Evolutionary conservation across 1,140 invertebrate species (phyloP), one percentile per base, ranked within the genome.

Genomic region (Cecropterus lyciades): DNA sequence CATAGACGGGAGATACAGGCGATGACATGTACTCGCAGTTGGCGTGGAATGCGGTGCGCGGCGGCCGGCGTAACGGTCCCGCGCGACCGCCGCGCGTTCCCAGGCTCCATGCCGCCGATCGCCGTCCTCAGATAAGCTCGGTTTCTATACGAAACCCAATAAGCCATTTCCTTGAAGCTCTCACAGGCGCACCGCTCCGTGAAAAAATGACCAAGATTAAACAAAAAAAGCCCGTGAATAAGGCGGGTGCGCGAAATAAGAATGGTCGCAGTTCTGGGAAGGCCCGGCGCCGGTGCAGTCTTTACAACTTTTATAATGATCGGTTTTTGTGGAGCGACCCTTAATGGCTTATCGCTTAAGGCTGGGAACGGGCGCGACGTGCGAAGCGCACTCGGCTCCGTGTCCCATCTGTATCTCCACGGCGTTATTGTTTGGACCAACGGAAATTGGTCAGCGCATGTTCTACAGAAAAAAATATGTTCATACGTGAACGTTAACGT

Each of bases 241-340:
- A 88, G 84, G 85, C 85, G 85, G 87, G 87, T 88, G 85, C 85
- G 86, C 86, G 80, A 90, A 91, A 90, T 89, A 89, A 90, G 87
- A 91, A 91, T 90, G 85, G 87, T 68, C 77, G 77, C 80, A 77
- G 69, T 91, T 91, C 89, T 89, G 85, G 80, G 89, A 91, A 91
- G 87, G 87, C 75, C 84, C 89, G 87, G 87, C 87, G 89, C 87
- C 89, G 87, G 82, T 84, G 84, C 81, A 85, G 82, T 85, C 87
- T 91, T 89, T 87, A 89, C 79, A 89, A 89, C 80, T 81, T 90
- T 90, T 89, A 84, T 89, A 90, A 90, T 87, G 85, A 89, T 85
- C 78, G 79, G 82, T 90, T 90, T 90, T 91, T 90, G 80, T 88
- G 51, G 70, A 75, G 75, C 79, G 85, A 85, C 86, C 84, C 87